phyloP scores from a whole-genome alignment of 2,888 invertebrate species.

The Archips xylosteana region DNA sequence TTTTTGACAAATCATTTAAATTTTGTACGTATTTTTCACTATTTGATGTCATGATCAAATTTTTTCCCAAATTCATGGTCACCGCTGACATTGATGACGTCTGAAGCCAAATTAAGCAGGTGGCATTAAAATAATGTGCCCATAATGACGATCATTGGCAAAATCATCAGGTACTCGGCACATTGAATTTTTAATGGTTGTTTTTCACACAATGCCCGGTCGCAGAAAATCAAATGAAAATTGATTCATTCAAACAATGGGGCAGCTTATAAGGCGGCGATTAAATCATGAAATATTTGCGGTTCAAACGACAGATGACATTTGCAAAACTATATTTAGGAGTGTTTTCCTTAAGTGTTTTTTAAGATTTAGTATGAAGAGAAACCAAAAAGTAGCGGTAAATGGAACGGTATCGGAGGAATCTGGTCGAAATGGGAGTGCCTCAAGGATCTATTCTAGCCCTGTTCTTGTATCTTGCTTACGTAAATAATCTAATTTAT shows the following conservation, averaged over 20 bases:
- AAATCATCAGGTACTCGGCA: constrained; percentile 68
- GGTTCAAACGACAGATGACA: background rate
- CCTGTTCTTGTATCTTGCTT: too few relatives aligned
- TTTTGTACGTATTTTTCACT: too few relatives aligned
- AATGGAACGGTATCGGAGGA: too few relatives aligned
- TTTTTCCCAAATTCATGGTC: constrained; percentile 51
- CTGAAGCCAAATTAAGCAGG: constrained; percentile 66
- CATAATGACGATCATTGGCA: constrained; percentile 65
- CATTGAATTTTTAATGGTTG: constrained; percentile 68
- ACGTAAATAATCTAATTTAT: too few relatives aligned
- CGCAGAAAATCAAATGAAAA: constrained; percentile 39
- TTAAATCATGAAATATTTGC: constrained; percentile 16
- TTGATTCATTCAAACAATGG: constrained; percentile 39
- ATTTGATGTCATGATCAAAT: too few relatives aligned
- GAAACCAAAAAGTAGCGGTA: too few relatives aligned
- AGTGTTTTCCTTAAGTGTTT: background rate
- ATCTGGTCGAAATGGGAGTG: too few relatives aligned
- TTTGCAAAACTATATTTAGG: background rate
- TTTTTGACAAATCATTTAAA: too few relatives aligned
- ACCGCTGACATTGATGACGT: constrained; percentile 70
- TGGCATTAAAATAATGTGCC: constrained; percentile 75
- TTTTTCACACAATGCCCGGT: constrained; percentile 58
- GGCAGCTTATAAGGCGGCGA: constrained; percentile 24
- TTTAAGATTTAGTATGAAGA: too few relatives aligned
- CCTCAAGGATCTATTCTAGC: too few relatives aligned